phyloP scores from a whole-genome alignment of 2,113 vertebrate species.

The Poeciliopsis prolifica region DNA sequence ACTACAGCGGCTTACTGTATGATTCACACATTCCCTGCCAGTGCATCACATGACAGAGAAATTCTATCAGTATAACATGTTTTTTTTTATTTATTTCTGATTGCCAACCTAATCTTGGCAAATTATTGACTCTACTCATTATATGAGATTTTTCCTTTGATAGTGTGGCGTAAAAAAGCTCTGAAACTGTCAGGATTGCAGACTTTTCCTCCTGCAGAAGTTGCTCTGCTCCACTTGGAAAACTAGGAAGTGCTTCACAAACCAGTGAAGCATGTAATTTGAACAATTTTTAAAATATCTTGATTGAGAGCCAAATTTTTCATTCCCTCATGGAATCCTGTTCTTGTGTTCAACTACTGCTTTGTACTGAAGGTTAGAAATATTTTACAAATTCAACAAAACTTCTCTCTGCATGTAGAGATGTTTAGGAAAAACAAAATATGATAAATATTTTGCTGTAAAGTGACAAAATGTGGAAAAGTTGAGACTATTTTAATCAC shows the following conservation, averaged over 20 bases:
- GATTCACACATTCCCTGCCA: constrained; percentile 1
- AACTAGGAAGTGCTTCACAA: not conserved
- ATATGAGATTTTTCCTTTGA: not conserved
- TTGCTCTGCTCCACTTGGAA: not conserved
- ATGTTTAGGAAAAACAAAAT: not conserved
- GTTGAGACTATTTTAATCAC: too few species aligned
- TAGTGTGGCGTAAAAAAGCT: not conserved
- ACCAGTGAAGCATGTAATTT: not conserved
- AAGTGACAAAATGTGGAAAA: too few species aligned
- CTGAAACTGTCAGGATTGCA: not conserved
- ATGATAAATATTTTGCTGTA: not conserved
- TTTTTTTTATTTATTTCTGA: not conserved
- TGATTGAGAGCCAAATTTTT: not conserved
- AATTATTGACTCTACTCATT: not conserved
- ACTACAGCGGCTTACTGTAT: constrained; percentile 6
- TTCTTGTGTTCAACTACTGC: too few species aligned
- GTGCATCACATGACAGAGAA: not conserved
- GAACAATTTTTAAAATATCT: not conserved
- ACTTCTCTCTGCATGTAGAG: too few species aligned
- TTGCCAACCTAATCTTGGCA: not conserved
- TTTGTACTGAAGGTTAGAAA: not conserved
- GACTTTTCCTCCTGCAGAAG: not conserved
- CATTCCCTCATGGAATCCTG: too few species aligned
- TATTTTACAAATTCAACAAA: not conserved
- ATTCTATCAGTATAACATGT: not conserved